phyloP scores from a whole-genome alignment of 2,888 invertebrate genomes.

The Rhamnusium bicolor region DNA sequence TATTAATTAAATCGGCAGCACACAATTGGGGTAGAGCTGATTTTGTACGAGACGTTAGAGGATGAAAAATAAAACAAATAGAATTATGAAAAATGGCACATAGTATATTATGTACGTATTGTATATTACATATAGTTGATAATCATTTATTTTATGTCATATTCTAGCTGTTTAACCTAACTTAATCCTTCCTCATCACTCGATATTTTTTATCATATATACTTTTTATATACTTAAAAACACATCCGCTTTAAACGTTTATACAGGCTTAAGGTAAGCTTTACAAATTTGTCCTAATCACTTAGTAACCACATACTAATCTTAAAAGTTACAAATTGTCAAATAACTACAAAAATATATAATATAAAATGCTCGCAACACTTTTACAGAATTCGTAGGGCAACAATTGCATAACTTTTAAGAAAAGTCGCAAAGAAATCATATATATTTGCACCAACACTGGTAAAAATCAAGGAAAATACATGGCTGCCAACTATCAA shows the following conservation, averaged over 20 bases:
- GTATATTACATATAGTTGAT: conserved; percentile 73
- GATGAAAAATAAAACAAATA: conserved; percentile 52
- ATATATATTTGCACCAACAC: conserved; percentile 63
- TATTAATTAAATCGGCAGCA: too few species aligned
- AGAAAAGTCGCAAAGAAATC: conserved; percentile 51
- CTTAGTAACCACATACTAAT: conserved; percentile 55
- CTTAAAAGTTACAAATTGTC: conserved; percentile 59
- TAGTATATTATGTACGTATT: conserved; percentile 73
- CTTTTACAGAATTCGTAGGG: conserved; percentile 66
- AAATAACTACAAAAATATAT: conserved; percentile 69
- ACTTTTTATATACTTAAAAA: conserved; percentile 70
- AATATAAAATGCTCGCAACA: conserved; percentile 65
- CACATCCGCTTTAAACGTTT: conserved; percentile 70
- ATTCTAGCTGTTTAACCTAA: conserved; percentile 71
- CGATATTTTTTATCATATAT: conserved; percentile 70
- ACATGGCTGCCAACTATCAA: conserved; percentile 36
- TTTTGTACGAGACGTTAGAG: too few species aligned
- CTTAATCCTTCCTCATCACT: conserved; percentile 69
- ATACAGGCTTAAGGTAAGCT: conserved; percentile 68
- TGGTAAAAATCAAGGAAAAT: conserved; percentile 53
- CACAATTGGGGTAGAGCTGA: too few species aligned
- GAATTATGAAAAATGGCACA: conserved; percentile 71
- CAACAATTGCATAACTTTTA: conserved; percentile 57
- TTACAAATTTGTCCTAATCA: conserved; percentile 68
- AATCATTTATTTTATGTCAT: conserved; percentile 69